Percentiles rank a stretch among this genome's conserved stretches.
phyloP scores from a whole-genome alignment of 1,140 invertebrate species.

The Drosophila insularis region DNA sequence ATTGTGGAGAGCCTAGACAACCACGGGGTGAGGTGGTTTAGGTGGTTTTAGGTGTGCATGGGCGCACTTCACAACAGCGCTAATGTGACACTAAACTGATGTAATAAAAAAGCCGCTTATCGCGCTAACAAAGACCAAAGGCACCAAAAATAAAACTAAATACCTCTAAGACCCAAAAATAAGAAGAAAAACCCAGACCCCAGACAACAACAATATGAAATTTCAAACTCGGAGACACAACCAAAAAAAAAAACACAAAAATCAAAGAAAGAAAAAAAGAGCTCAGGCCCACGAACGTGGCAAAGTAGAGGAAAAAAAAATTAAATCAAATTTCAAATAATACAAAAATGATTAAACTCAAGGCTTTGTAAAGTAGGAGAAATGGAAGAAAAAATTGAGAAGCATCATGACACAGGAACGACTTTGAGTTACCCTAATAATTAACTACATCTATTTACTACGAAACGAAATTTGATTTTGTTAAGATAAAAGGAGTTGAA shows the following conservation, averaged over 20 bases:
- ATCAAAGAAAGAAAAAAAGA: conserved; percentile 4
- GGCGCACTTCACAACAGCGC: conserved; percentile 52
- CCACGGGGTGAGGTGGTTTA: conserved; percentile 20
- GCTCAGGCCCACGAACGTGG: conserved; percentile 55
- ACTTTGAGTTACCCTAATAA: not conserved
- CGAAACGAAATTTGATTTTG: no score
- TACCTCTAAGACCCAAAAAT: conserved; percentile 39
- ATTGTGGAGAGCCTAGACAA: not conserved
- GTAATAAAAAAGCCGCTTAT: conserved; percentile 76
- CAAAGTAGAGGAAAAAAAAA: conserved; percentile 28
- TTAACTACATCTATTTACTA: not conserved
- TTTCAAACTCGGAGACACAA: conserved; percentile 56
- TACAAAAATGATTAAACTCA: conserved; percentile 49
- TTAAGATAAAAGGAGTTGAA: no score
- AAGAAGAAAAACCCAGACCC: conserved; percentile 3
- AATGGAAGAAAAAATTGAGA: conserved; percentile 18
- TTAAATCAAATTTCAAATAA: conserved; percentile 75
- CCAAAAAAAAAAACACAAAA: conserved; percentile 17
- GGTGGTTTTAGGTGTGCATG: conserved; percentile 20
- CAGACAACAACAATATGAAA: conserved; percentile 59
- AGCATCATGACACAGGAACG: not conserved
- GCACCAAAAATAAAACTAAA: conserved; percentile 70
- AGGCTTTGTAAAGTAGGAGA: conserved; percentile 47
- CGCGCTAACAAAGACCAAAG: conserved; percentile 53
- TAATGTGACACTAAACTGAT: conserved; percentile 81